Conservation (phyloP, 2,797 vertebrate genomes). For the Gastrophryne carolinensis region DNA sequence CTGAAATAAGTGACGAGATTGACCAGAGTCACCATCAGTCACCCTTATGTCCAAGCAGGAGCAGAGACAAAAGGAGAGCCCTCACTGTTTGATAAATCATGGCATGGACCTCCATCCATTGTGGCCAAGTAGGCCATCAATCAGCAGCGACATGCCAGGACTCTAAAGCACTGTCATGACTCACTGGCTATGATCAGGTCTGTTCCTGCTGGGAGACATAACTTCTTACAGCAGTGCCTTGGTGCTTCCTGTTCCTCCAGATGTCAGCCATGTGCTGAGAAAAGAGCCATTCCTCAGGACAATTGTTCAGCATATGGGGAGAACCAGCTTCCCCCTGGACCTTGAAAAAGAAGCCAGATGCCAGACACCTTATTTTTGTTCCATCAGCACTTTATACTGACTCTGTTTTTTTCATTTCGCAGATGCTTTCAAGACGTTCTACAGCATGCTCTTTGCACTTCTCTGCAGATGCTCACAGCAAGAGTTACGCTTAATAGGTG, state of each 20-base stretch:
- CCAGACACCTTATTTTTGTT: not conserved
- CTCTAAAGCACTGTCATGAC: not conserved
- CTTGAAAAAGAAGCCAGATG: slow-evolving; percentile 34
- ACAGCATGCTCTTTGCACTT: not conserved
- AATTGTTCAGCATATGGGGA: slow-evolving; percentile 58
- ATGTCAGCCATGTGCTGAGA: slow-evolving; percentile 58
- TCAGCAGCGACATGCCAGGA: slow-evolving; percentile 33
- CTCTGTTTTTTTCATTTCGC: not conserved
- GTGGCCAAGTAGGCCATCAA: slow-evolving; percentile 35
- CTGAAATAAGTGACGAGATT: slow-evolving; percentile 19
- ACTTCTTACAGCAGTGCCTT: slow-evolving; percentile 24
- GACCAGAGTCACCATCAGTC: slow-evolving; percentile 31
- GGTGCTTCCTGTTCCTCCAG: slow-evolving; percentile 56
- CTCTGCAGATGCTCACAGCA: not conserved
- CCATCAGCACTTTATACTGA: slow-evolving; percentile 25
- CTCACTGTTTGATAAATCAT: slow-evolving; percentile 45
- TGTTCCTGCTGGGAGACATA: slow-evolving; percentile 13
- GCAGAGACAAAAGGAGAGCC: slow-evolving; percentile 20
- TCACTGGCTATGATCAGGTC: slow-evolving; percentile 14
- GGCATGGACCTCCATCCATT: slow-evolving; percentile 37
- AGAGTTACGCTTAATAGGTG: not conserved
- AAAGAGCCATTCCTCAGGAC: slow-evolving; percentile 28
- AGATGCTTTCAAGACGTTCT: not conserved
- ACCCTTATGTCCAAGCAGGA: slow-evolving; percentile 14
- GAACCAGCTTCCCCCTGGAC: not conserved